Evolutionary conservation across 2,888 invertebrate genomes (phyloP).

Genomic region (Macrosiphum euphorbiae): DNA sequence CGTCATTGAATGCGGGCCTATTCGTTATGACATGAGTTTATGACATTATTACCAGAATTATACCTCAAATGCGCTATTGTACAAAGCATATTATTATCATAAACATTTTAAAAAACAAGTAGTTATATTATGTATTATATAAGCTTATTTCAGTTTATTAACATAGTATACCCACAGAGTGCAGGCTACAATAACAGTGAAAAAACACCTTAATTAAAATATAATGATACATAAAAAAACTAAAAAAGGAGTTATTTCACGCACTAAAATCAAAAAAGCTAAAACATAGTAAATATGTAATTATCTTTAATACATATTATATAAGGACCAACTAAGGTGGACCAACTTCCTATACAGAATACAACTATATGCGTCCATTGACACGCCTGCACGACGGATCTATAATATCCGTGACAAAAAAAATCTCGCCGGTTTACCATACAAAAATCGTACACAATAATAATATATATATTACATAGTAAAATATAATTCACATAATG

Average conservation of each 20-base stretch:
- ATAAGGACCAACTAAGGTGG: not conserved
- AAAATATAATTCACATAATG: slow-evolving; percentile 56
- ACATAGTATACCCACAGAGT: not conserved
- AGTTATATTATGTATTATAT: not conserved
- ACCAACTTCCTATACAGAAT: not conserved
- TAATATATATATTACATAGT: not conserved
- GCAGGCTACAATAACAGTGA: not conserved
- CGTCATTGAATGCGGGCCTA: not conserved
- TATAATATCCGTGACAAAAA: slow-evolving; percentile 37
- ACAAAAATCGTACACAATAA: slow-evolving; percentile 32
- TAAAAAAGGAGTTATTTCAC: not conserved
- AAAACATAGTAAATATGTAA: not conserved
- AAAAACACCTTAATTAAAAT: not conserved
- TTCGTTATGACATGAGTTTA: not conserved
- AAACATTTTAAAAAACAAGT: not conserved
- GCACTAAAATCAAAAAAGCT: not conserved
- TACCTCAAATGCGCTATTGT: not conserved
- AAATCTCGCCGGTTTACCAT: not conserved
- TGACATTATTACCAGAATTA: not conserved
- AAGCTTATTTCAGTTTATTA: not conserved
- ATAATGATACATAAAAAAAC: not conserved
- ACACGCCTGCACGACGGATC: slow-evolving; percentile 34
- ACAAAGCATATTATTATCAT: not conserved
- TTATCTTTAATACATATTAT: not conserved
- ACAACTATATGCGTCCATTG: slow-evolving; percentile 35